A percentile compares a stretch with the other conserved stretches of the same genome.
Evolutionary conservation across 2,888 invertebrate species (phyloP).

Genomic region (Erebia aethiops): DNA sequence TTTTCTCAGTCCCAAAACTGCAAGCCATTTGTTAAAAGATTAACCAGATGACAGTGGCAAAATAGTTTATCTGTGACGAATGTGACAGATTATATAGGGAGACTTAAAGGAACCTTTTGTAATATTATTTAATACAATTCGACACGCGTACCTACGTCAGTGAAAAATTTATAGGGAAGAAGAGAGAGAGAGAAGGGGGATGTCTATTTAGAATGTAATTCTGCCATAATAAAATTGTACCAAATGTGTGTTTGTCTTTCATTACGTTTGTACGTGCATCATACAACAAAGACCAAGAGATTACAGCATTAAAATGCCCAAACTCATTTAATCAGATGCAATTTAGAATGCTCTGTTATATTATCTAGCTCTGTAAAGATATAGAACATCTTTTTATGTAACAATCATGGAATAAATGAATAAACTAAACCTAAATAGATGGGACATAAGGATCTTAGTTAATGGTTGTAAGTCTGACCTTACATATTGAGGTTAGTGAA

Average conservation of each 20-base stretch:
- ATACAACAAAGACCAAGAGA: too few species aligned
- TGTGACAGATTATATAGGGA: conserved; percentile 48
- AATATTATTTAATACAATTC: conserved; percentile 34
- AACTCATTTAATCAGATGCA: too few species aligned
- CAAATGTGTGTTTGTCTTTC: neutral
- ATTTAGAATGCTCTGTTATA: too few species aligned
- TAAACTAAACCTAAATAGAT: too few species aligned
- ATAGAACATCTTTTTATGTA: too few species aligned
- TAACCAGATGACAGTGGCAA: conserved; percentile 49
- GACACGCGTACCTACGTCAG: conserved; percentile 31
- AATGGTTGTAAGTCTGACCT: too few species aligned
- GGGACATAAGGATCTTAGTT: too few species aligned
- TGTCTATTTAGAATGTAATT: neutral
- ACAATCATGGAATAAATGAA: too few species aligned
- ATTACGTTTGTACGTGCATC: neutral
- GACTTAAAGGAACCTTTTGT: conserved; percentile 40
- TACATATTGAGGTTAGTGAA: too few species aligned
- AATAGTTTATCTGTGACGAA: conserved; percentile 56
- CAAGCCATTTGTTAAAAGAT: conserved; percentile 40
- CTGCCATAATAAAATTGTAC: neutral
- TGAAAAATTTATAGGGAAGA: conserved; percentile 8
- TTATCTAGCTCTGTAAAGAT: too few species aligned
- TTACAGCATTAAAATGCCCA: too few species aligned
- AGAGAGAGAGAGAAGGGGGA: neutral
- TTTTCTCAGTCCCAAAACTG: conserved; percentile 33